phyloP scores from a whole-genome alignment of 1,140 invertebrate species.

The Cyclina sinensis region DNA sequence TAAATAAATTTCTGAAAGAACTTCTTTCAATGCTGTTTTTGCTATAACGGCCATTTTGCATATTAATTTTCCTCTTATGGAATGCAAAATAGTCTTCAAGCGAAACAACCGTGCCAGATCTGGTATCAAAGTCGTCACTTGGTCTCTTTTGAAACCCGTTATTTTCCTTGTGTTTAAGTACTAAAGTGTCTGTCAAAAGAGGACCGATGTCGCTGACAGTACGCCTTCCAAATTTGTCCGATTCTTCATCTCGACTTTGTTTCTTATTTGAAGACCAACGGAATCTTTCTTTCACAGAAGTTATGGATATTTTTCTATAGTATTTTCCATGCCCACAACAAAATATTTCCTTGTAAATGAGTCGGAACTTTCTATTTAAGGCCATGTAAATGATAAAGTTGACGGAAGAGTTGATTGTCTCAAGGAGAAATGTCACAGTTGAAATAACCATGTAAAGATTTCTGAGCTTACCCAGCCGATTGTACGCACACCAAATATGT shows the following conservation, averaged over 20 bases:
- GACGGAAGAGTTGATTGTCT: conserved; percentile 81
- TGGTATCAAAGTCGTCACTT: conserved; percentile 8
- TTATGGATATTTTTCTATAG: conserved; percentile 45
- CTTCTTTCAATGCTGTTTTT: background rate
- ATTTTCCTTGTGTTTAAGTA: background rate
- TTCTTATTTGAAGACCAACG: conserved; percentile 22
- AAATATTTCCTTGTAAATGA: conserved; percentile 80
- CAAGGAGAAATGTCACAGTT: conserved; percentile 78
- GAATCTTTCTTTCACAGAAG: conserved; percentile 54
- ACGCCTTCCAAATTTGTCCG: background rate
- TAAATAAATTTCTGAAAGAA: conserved; percentile 1
- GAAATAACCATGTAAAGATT: conserved; percentile 77
- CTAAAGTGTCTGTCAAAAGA: background rate
- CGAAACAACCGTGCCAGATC: background rate
- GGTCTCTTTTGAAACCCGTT: background rate
- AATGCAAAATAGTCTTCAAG: background rate
- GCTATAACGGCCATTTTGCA: background rate
- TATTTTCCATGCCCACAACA: conserved; percentile 71
- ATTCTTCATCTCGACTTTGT: background rate
- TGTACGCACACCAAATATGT: conserved; percentile 73
- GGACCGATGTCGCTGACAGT: conserved; percentile 56
- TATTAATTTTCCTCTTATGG: background rate
- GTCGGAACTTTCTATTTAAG: conserved; percentile 78
- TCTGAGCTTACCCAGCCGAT: conserved; percentile 67
- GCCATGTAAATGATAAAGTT: conserved; percentile 84